Evolutionary conservation across 2,113 vertebrate genomes (phyloP).

Genomic region (Atlantisia rogersi): DNA sequence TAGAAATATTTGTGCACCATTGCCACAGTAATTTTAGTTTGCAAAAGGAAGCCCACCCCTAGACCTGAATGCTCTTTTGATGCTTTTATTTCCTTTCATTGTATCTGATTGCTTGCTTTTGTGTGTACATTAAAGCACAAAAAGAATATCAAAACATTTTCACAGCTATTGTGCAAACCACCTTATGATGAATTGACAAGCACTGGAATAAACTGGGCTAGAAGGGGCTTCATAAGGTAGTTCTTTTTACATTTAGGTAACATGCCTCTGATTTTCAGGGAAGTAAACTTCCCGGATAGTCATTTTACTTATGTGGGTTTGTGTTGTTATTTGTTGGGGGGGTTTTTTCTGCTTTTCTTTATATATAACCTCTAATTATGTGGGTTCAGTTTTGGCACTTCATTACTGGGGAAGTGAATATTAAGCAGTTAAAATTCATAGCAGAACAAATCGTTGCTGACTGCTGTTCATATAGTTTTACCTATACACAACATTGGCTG

Average conservation of each 20-base stretch:
- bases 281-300: background rate
- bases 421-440: background rate
- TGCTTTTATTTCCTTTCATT: background rate
- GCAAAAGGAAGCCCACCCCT: background rate
- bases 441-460: background rate
- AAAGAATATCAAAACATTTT: background rate
- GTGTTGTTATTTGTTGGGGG: too few relatives aligned
- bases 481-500: background rate
- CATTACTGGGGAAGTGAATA: background rate
- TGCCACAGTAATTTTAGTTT: background rate
- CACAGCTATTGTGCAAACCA: background rate
- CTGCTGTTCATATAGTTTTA: background rate
- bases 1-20: background rate
- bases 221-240: background rate
- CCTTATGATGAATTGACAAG: background rate
- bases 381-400: background rate
- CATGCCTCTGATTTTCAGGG: background rate
- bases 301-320: background rate
- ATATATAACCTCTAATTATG: background rate
- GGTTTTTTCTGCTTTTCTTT: background rate
- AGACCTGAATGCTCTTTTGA: background rate
- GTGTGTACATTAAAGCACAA: background rate
- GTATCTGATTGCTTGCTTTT: background rate
- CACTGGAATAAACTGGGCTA: background rate
- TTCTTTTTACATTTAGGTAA: background rate